phyloP scores from a whole-genome alignment of 2,888 invertebrate species.

The Falcaria lacertinaria region DNA sequence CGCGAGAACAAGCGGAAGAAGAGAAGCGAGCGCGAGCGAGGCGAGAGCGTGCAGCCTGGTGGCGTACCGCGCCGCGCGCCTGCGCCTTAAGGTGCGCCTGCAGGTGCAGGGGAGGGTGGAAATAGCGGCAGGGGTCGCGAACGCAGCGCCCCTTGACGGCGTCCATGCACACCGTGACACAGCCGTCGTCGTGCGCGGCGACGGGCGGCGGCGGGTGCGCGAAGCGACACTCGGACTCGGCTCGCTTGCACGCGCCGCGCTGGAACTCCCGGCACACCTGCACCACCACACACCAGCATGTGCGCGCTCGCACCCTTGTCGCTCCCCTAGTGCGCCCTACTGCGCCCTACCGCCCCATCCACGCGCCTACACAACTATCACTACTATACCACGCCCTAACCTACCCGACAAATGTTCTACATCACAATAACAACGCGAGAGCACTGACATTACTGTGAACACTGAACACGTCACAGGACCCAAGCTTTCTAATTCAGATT shows the following conservation, averaged over 20 bases:
- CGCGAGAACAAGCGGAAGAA: constrained; percentile 74
- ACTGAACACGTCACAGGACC: neutral
- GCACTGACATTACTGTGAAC: neutral
- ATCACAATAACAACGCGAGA: neutral
- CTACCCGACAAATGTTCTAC: no score
- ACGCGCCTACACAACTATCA: neutral
- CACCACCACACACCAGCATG: constrained; percentile 77
- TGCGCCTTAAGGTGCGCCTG: constrained; percentile 99
- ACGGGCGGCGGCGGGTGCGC: constrained; percentile 99
- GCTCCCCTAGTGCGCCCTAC: constrained; percentile 17
- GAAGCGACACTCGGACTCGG: constrained; percentile 98
- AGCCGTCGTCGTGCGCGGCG: constrained; percentile 98
- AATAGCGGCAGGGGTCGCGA: constrained; percentile 99
- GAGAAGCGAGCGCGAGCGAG: constrained; percentile 74
- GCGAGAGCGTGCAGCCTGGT: constrained; percentile 81
- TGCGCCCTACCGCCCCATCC: constrained; percentile 19
- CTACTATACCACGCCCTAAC: neutral
- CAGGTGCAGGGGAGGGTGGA: constrained; percentile 99
- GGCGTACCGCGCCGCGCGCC: constrained; percentile 95
- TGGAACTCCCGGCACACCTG: constrained; percentile 99
- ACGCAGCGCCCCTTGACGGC: constrained; percentile 99
- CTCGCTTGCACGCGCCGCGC: constrained; percentile 98
- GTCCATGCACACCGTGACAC: constrained; percentile 99
- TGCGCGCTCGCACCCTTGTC: constrained; percentile 41
- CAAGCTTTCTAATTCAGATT: no score